Evolutionary conservation across 2,888 invertebrate species (phyloP).

Genomic region (Mythimna impura): DNA sequence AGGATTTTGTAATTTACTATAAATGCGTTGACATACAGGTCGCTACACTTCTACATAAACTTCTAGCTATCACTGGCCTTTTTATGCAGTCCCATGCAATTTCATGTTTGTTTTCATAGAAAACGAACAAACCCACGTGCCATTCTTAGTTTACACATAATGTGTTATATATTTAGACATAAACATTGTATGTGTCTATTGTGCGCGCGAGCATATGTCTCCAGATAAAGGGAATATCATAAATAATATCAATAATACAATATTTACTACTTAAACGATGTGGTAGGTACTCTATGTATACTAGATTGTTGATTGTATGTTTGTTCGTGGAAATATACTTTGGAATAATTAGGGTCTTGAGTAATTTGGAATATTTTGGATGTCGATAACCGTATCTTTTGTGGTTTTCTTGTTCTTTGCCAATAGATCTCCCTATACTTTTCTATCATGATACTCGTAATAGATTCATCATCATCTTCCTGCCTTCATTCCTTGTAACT

Average conservation of each 20-base stretch:
- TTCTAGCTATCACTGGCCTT: neutral
- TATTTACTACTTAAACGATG: slow-evolving; percentile 57
- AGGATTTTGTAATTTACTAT: too few relatives aligned
- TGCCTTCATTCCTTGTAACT: neutral
- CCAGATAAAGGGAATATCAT: slow-evolving; percentile 55
- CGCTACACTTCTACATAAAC: neutral
- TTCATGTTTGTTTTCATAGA: neutral
- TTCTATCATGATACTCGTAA: neutral
- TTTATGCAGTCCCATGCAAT: neutral
- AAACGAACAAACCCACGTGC: slow-evolving; percentile 8
- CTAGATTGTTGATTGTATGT: slow-evolving; percentile 35
- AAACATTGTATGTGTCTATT: slow-evolving; percentile 48
- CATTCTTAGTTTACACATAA: slow-evolving; percentile 1
- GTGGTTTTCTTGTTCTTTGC: neutral
- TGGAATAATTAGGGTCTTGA: slow-evolving; percentile 31
- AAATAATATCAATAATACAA: slow-evolving; percentile 60
- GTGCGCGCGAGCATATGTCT: slow-evolving; percentile 42
- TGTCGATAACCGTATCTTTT: neutral
- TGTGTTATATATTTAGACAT: slow-evolving; percentile 20
- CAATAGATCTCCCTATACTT: neutral
- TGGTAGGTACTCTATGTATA: slow-evolving; percentile 46
- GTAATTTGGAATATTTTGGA: slow-evolving; percentile 37
- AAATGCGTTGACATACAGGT: too few relatives aligned
- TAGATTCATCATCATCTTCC: neutral
- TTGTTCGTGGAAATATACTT: slow-evolving; percentile 55